Conservation (phyloP, 2,797 vertebrate genomes). For the Halcyon badia region DNA sequence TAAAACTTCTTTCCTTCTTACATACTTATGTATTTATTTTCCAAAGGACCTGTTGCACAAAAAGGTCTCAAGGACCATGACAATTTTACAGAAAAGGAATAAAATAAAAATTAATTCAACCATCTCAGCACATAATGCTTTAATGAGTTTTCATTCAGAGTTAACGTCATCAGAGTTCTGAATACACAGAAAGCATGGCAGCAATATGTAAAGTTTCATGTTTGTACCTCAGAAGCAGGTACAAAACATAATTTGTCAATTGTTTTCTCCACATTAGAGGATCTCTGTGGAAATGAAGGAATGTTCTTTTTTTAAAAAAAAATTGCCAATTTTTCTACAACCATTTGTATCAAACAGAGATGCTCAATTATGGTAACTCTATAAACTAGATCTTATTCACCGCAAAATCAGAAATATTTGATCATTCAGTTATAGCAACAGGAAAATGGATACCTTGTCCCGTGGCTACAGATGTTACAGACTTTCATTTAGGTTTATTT, state of each 20-base stretch:
- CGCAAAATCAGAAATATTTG: not conserved
- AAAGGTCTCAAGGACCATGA: not conserved
- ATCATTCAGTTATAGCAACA: not conserved
- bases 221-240: not conserved
- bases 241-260: not conserved
- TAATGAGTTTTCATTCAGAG: slow-evolving; percentile 41
- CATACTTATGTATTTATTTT: not conserved
- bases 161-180: not conserved
- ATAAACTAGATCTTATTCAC: not conserved
- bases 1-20: slow-evolving; percentile 2
- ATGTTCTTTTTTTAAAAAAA: not conserved
- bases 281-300: not conserved
- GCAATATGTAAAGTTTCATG: not conserved
- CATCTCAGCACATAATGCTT: not conserved
- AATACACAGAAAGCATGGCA: not conserved
- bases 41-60: slow-evolving; percentile 34
- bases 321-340: not conserved
- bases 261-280: not conserved
- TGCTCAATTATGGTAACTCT: not conserved
- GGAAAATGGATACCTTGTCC: not conserved
- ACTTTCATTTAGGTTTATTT: not conserved
- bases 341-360: not conserved
- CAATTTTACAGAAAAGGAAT: slow-evolving; percentile 6
- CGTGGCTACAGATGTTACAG: not conserved
- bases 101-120: slow-evolving; percentile 37